phyloP scores from a whole-genome alignment of 2,113 vertebrate species.

The Micromys minutus region DNA sequence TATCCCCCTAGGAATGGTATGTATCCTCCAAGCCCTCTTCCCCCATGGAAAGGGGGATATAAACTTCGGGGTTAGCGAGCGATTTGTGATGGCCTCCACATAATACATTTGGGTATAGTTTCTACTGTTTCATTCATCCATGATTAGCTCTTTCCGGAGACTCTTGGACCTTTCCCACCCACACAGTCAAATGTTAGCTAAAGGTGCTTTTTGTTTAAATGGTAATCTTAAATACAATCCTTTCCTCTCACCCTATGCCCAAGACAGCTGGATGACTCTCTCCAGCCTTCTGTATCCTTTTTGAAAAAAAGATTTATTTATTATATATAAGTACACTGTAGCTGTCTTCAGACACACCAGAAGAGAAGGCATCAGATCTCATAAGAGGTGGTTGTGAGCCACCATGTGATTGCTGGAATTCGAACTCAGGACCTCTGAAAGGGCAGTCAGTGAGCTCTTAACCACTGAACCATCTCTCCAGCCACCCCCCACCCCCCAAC shows the following conservation, averaged over 20 bases:
- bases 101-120: not conserved
- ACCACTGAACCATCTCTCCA: no score
- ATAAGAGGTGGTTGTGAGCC: no score
- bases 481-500: no score
- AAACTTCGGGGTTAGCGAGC: rapidly evolving
- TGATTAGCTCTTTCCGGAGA: rapidly evolving
- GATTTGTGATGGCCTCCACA: not conserved
- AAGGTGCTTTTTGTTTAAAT: not conserved
- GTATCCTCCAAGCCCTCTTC: no score
- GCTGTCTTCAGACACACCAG: no score
- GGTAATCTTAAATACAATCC: not conserved
- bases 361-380: no score
- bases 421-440: no score
- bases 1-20: not conserved
- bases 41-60: rapidly evolving
- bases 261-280: no score
- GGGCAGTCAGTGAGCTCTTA: no score
- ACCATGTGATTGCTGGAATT: no score
- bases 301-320: no score
- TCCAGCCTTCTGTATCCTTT: not conserved
- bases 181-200: not conserved
- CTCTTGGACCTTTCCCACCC: not conserved
- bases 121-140: not conserved
- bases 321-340: no score
- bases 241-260: rapidly evolving